Evolutionary conservation across 2,113 vertebrate species (phyloP).

Genomic region (Caranx melampygus): DNA sequence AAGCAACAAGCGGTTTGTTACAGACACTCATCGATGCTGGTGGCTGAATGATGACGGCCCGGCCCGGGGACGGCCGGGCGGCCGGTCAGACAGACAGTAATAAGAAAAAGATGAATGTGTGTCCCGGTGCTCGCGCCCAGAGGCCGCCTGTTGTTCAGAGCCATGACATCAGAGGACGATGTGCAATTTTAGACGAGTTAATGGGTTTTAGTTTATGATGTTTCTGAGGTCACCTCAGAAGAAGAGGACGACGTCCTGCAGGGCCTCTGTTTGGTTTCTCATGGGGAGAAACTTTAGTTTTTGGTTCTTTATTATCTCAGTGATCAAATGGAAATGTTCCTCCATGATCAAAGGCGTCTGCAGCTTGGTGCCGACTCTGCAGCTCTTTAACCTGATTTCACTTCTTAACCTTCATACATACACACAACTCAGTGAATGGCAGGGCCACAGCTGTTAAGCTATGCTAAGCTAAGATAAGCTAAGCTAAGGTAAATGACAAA

Average conservation of each 20-base stretch:
- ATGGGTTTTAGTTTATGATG: conserved; percentile 36
- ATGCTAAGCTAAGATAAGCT: too few species aligned
- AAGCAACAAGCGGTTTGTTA: conserved; percentile 42
- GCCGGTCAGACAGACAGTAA: conserved; percentile 26
- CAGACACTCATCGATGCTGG: not conserved
- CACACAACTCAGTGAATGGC: too few species aligned
- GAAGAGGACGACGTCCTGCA: not conserved
- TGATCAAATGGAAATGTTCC: too few species aligned
- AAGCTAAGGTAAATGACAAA: too few species aligned
- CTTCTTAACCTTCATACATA: too few species aligned
- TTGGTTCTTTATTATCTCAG: too few species aligned
- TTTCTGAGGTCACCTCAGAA: conserved; percentile 7
- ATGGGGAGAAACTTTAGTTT: too few species aligned
- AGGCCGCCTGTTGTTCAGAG: conserved; percentile 7
- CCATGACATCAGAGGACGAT: conserved; percentile 38
- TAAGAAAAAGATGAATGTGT: conserved; percentile 58
- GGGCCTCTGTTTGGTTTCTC: too few species aligned
- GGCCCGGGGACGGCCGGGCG: not conserved
- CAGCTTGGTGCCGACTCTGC: too few species aligned
- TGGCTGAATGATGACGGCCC: conserved; percentile 46
- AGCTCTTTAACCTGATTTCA: too few species aligned
- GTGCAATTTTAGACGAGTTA: conserved; percentile 21
- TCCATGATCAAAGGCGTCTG: too few species aligned
- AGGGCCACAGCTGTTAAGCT: too few species aligned
- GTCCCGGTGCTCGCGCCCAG: not conserved